Conservation (phyloP, 2,888 invertebrate species). For the Caenorhabditis auriculariae region DNA sequence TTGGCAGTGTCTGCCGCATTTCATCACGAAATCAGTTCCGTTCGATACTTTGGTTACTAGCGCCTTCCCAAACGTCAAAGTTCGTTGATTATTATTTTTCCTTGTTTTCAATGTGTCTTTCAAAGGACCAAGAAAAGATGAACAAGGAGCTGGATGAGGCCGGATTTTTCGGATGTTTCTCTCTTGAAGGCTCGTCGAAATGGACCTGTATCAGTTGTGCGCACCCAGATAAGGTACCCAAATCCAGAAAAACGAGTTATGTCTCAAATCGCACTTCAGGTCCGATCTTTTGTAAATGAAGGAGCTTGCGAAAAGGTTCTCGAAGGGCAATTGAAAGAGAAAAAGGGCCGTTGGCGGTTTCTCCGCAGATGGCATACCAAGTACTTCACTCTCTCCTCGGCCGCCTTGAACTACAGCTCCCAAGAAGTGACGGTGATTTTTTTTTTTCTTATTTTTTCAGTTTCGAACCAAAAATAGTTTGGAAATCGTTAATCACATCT, state of each 20-base stretch:
- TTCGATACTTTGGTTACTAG: slow-evolving; percentile 82
- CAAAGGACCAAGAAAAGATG: slow-evolving; percentile 80
- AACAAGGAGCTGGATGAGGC: slow-evolving; percentile 82
- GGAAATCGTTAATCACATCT: too few species aligned
- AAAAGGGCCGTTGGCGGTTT: slow-evolving; percentile 86
- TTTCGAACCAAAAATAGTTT: not conserved
- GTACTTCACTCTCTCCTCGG: slow-evolving; percentile 89
- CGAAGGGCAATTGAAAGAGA: slow-evolving; percentile 82
- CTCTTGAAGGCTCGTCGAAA: too few species aligned
- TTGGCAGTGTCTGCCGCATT: slow-evolving; percentile 90
- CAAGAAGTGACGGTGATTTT: slow-evolving; percentile 20
- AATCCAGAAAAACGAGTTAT: slow-evolving; percentile 15
- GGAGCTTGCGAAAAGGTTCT: slow-evolving; percentile 36
- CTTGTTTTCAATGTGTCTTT: not conserved
- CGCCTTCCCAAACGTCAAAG: slow-evolving; percentile 86
- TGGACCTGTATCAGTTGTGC: slow-evolving; percentile 94
- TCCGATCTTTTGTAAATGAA: slow-evolving; percentile 35
- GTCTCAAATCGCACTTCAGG: slow-evolving; percentile 3
- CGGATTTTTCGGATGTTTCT: slow-evolving; percentile 90
- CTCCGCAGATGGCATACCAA: slow-evolving; percentile 88
- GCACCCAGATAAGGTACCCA: slow-evolving; percentile 82
- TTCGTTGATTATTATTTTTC: slow-evolving; percentile 56
- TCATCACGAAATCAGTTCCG: slow-evolving; percentile 75
- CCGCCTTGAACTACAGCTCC: slow-evolving; percentile 77
- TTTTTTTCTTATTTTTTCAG: not conserved